phyloP scores from a whole-genome alignment of 2,797 vertebrate species.

The Eremophila alpestris region DNA sequence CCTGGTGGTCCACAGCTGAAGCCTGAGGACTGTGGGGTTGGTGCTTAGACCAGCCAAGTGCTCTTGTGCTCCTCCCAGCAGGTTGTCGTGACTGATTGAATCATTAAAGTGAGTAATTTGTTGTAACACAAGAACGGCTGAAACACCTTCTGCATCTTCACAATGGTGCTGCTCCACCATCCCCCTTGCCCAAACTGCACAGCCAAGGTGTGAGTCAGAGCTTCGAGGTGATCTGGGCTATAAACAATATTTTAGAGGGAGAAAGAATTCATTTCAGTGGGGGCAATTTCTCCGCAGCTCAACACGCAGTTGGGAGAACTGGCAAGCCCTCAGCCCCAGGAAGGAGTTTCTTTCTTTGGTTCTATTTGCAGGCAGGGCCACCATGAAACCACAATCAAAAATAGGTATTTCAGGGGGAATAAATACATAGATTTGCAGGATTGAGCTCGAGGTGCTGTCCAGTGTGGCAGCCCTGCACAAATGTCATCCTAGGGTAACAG shows the following conservation, averaged over 20 bases:
- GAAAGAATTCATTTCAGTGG: background rate
- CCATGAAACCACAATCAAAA: background rate
- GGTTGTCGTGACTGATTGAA: background rate
- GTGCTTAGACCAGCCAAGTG: background rate
- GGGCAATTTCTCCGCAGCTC: background rate
- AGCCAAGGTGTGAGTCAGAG: background rate
- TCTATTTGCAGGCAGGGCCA: background rate
- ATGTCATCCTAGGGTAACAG: rapidly evolving
- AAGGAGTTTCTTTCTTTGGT: background rate
- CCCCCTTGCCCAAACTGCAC: background rate
- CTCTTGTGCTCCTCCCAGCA: background rate
- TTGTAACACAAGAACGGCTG: background rate
- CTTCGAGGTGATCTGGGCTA: background rate
- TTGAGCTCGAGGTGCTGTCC: background rate
- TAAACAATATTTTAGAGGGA: background rate
- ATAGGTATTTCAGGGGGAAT: background rate
- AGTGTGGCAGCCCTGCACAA: background rate
- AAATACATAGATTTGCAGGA: background rate
- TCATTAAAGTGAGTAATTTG: background rate
- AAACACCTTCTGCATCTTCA: background rate
- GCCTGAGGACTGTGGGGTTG: background rate
- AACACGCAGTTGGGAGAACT: background rate
- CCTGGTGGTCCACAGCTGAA: constrained; percentile 6
- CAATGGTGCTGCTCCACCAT: background rate
- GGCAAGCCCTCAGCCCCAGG: background rate